Percentiles rank a stretch among this genome's conserved stretches.
phyloP scores from a whole-genome alignment of 2,888 invertebrate genomes.

The Melinaea marsaeus region DNA sequence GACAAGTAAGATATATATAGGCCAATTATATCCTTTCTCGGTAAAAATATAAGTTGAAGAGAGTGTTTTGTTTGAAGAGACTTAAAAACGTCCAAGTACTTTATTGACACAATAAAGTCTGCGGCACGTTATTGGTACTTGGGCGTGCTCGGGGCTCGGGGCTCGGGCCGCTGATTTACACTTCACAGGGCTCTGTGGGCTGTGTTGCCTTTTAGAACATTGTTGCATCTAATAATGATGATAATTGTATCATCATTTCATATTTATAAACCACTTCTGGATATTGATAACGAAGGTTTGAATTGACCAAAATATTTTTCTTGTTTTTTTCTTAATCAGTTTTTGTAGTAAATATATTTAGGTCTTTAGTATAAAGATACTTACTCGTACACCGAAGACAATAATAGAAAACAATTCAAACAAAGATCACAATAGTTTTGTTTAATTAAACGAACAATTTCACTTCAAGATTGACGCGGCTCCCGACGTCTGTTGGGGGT shows the following conservation, averaged over 20 bases:
- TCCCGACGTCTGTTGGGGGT: slow-evolving; percentile 59
- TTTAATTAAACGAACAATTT: slow-evolving; percentile 58
- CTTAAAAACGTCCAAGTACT: slow-evolving; percentile 51
- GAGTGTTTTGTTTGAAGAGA: slow-evolving; percentile 51
- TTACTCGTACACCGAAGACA: neutral
- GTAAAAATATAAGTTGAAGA: slow-evolving; percentile 49
- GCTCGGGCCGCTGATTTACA: slow-evolving; percentile 56
- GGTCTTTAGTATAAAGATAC: neutral
- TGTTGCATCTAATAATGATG: slow-evolving; percentile 1
- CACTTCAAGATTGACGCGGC: slow-evolving; percentile 60
- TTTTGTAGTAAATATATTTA: neutral
- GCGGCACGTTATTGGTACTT: slow-evolving; percentile 53
- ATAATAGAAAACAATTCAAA: neutral
- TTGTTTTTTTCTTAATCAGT: too few species aligned
- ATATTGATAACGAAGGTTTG: too few species aligned
- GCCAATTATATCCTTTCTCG: slow-evolving; percentile 37
- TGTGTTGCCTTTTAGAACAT: neutral
- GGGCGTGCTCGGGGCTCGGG: slow-evolving; percentile 43
- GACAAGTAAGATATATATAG: slow-evolving; percentile 10
- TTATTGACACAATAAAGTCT: slow-evolving; percentile 67
- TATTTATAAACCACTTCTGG: too few species aligned
- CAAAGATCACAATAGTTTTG: slow-evolving; percentile 32
- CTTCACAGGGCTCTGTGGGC: neutral
- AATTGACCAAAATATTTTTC: too few species aligned
- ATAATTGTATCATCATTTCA: too few species aligned